Conservation (phyloP, 2,113 vertebrate species). For the Psittacula cyanocephala region DNA sequence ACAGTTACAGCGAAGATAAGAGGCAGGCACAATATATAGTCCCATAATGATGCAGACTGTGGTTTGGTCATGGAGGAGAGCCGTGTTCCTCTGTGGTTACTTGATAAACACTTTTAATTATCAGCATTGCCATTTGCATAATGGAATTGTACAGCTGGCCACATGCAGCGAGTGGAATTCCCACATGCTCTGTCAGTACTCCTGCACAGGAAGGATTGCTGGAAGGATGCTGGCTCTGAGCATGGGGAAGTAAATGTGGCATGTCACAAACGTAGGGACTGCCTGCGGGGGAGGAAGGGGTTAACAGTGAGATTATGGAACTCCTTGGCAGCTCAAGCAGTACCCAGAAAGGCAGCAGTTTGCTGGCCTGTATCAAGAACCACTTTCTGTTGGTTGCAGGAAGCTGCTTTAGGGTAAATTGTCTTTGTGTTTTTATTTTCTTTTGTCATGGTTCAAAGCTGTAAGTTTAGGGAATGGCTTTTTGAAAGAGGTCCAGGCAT, state of each 20-base stretch:
- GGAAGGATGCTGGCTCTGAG: background rate
- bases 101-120: conserved; percentile 59
- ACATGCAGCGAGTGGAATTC: background rate
- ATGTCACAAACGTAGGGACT: background rate
- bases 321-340: background rate
- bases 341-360: background rate
- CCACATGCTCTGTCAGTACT: background rate
- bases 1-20: background rate
- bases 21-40: background rate
- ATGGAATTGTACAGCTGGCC: conserved; percentile 34
- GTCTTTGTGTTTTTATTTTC: background rate
- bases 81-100: conserved; percentile 4
- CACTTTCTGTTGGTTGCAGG: background rate
- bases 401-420: background rate
- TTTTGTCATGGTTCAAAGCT: background rate
- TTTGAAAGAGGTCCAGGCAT: background rate
- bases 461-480: background rate
- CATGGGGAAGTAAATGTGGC: background rate
- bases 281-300: background rate
- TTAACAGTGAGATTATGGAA: background rate
- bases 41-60: background rate
- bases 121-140: conserved; percentile 38
- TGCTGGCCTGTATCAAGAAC: background rate
- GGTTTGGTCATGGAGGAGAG: background rate
- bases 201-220: background rate